phyloP scores from a whole-genome alignment of 2,113 vertebrate species.

The Australoheros scitulus region DNA sequence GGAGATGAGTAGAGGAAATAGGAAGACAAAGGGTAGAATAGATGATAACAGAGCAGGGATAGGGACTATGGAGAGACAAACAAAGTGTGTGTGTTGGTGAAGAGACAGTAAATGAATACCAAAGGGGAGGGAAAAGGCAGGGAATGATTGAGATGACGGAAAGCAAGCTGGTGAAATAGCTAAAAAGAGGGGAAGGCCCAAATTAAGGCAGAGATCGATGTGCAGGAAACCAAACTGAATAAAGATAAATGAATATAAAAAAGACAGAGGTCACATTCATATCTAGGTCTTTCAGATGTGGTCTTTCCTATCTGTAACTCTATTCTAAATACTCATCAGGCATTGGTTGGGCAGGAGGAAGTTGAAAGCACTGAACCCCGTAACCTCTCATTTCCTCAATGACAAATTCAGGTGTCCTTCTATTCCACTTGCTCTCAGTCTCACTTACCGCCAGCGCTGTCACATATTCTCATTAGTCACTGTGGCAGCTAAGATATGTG shows the following conservation, averaged over 20 bases:
- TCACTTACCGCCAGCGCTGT: slow-evolving; percentile 62
- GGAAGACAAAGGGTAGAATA: slow-evolving; percentile 25
- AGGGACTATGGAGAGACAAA: slow-evolving; percentile 41
- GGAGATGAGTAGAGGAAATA: slow-evolving; percentile 42
- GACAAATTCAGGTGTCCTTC: slow-evolving; percentile 69
- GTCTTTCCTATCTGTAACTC: slow-evolving; percentile 9
- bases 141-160: slow-evolving; percentile 29
- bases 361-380: slow-evolving; percentile 41
- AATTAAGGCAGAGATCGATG: slow-evolving; percentile 19
- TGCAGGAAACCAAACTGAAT: slow-evolving; percentile 13
- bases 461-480: slow-evolving; percentile 70
- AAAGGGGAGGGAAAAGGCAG: neutral
- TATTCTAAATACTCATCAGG: slow-evolving; percentile 50
- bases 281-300: slow-evolving; percentile 1
- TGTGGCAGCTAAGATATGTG: slow-evolving; percentile 35
- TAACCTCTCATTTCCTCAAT: slow-evolving; percentile 68
- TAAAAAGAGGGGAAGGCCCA: slow-evolving; percentile 9
- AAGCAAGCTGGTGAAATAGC: slow-evolving; percentile 30
- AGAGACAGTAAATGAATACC: slow-evolving; percentile 45
- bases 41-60: slow-evolving; percentile 47
- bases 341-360: slow-evolving; percentile 54
- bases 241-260: slow-evolving; percentile 33
- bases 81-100: slow-evolving; percentile 60
- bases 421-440: slow-evolving; percentile 63
- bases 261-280: slow-evolving; percentile 52